Percentiles rank a stretch among this genome's conserved stretches.
These are phyloP conservation scores for Therioaphis trifolii DNA, from an alignment of 2,888 invertebrate species.

Conservation along the genomic window DNA sequence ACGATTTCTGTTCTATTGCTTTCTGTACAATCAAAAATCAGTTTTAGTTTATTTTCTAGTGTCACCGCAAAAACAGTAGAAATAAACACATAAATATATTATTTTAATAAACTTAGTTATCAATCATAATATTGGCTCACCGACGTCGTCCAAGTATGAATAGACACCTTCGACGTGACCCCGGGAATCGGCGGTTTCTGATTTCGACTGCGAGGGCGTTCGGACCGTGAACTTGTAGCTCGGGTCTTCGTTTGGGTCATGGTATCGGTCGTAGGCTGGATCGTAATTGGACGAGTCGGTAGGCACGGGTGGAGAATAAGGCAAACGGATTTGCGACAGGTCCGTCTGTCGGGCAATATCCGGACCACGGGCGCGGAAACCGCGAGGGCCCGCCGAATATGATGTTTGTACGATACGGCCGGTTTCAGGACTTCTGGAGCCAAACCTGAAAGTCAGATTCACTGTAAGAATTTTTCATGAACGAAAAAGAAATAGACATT, in stretches of 20 bases:
- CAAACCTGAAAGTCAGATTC: conserved; percentile 68
- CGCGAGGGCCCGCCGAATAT: conserved; percentile 82
- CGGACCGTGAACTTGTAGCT: conserved; percentile 79
- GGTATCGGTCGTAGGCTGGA: conserved; percentile 78
- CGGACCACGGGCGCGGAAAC: conserved; percentile 83
- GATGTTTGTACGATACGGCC: conserved; percentile 78
- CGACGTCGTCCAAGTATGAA: conserved; percentile 80
- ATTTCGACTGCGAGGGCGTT: conserved; percentile 77
- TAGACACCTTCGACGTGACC: conserved; percentile 76
- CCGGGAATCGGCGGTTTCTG: conserved; percentile 75
- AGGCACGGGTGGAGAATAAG: conserved; percentile 67
- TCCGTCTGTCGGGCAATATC: conserved; percentile 80
- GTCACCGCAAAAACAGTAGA: too few relatives aligned
- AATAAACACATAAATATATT: too few relatives aligned
- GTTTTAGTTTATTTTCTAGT: too few relatives aligned
- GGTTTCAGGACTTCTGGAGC: conserved; percentile 78
- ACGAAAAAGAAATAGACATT: too few relatives aligned
- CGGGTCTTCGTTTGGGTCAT: conserved; percentile 82
- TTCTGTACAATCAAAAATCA: too few relatives aligned
- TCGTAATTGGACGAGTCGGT: conserved; percentile 67
- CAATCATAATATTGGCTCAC: conserved; percentile 72
- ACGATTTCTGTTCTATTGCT: too few relatives aligned
- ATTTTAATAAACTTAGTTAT: too few relatives aligned
- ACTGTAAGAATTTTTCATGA: too few relatives aligned
- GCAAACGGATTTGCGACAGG: conserved; percentile 72